phyloP scores from a whole-genome alignment of 2,797 vertebrate genomes.

The Adelosebastes latens region DNA sequence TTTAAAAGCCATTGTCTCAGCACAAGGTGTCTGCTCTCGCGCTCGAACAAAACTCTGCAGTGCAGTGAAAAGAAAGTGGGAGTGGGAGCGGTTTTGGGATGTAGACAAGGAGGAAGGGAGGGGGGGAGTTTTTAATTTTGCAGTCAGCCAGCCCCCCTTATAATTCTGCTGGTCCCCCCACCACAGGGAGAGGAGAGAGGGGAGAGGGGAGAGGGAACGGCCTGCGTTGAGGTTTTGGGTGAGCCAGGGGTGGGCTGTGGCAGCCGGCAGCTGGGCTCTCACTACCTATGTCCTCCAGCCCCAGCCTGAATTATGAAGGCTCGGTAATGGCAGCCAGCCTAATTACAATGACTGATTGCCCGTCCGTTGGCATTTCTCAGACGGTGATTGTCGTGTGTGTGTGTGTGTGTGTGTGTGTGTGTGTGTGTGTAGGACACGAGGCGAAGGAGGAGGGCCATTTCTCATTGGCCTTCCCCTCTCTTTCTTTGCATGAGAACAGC shows the following conservation, averaged over 20 bases:
- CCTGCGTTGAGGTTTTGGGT: constrained; percentile 57
- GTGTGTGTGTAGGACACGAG: constrained; percentile 57
- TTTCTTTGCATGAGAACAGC: constrained; percentile 78
- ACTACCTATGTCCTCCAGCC: constrained; percentile 68
- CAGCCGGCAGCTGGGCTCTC: constrained; percentile 65
- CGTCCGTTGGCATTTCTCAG: constrained; percentile 79
- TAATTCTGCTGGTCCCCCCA: constrained; percentile 55
- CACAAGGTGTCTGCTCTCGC: constrained; percentile 25
- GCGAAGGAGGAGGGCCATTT: constrained; percentile 58
- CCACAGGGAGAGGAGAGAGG: constrained; percentile 9
- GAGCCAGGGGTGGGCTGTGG: constrained; percentile 66
- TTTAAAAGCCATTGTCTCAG: constrained; percentile 27
- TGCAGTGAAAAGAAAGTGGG: constrained; percentile 69
- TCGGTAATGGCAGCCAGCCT: constrained; percentile 76
- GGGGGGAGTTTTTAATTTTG: constrained; percentile 61
- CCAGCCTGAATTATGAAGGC: constrained; percentile 77
- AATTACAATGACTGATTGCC: constrained; percentile 83
- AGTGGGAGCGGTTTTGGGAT: constrained; percentile 59
- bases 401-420: constrained; percentile 52
- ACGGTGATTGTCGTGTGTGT: constrained; percentile 75
- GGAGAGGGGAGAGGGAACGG: constrained; percentile 58
- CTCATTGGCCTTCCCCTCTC: constrained; percentile 72
- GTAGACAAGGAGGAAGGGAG: constrained; percentile 51
- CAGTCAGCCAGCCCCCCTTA: constrained; percentile 60
- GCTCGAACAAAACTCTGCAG: constrained; percentile 59